A percentile compares a stretch with the other conserved stretches of the same genome.
Evolutionary conservation across 2,888 invertebrate genomes (phyloP).

Genomic region (Marronus borbonicus): DNA sequence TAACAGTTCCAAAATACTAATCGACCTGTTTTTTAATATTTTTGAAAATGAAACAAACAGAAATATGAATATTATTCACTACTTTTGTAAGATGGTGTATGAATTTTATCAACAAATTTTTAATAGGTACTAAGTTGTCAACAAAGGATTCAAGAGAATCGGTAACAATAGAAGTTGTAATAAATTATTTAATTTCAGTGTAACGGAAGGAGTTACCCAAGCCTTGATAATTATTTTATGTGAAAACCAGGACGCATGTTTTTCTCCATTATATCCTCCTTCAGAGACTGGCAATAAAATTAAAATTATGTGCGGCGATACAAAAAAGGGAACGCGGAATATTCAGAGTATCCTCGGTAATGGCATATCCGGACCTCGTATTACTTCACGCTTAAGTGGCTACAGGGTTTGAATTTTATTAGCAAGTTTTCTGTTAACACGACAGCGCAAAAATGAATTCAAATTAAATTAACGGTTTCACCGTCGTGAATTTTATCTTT

Average conservation of each 20-base stretch:
- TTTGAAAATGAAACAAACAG: no score
- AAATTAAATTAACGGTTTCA: slow-evolving; percentile 25
- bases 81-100: no score
- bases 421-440: slow-evolving; percentile 27
- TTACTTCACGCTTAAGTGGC: slow-evolving; percentile 27
- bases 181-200: neutral
- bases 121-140: neutral
- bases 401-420: slow-evolving; percentile 35
- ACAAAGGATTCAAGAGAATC: neutral
- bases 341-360: slow-evolving; percentile 9
- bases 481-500: slow-evolving; percentile 4
- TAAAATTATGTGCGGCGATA: slow-evolving; percentile 40
- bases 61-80: no score
- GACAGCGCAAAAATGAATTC: slow-evolving; percentile 28
- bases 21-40: no score
- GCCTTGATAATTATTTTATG: slow-evolving; percentile 28
- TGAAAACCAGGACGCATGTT: slow-evolving; percentile 4
- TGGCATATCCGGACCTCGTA: slow-evolving; percentile 17
- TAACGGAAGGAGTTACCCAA: neutral
- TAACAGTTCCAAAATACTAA: no score
- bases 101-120: no score
- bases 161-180: neutral
- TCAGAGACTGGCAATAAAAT: slow-evolving; percentile 34
- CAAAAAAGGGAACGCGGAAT: slow-evolving; percentile 26
- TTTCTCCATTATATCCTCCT: slow-evolving; percentile 34